Evolutionary conservation across 2,113 vertebrate genomes (phyloP).

Genomic region (Rissa tridactyla): DNA sequence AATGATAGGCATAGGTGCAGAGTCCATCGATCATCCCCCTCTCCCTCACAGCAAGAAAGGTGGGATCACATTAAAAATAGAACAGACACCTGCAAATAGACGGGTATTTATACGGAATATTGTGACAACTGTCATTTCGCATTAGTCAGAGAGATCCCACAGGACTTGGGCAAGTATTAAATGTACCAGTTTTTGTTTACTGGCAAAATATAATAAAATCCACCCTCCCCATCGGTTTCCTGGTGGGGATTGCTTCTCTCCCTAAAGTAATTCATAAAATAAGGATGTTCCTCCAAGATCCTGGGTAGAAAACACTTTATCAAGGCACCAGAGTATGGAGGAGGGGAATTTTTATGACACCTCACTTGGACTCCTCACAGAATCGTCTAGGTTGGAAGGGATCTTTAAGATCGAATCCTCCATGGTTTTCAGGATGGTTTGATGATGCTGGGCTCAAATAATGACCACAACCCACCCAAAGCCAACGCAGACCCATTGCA

Average conservation of each 20-base stretch:
- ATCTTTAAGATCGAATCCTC: neutral
- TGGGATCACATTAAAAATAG: slow-evolving; percentile 74
- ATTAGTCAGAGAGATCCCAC: slow-evolving; percentile 73
- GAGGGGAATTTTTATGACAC: neutral
- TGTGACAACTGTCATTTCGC: slow-evolving; percentile 75
- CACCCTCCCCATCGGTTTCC: slow-evolving; percentile 46
- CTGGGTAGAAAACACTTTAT: slow-evolving; percentile 10
- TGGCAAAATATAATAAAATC: slow-evolving; percentile 75
- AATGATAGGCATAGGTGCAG: neutral
- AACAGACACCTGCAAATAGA: slow-evolving; percentile 70
- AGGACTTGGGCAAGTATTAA: slow-evolving; percentile 69
- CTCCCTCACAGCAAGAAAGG: slow-evolving; percentile 52
- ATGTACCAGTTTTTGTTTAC: slow-evolving; percentile 71
- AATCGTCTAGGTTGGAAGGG: neutral
- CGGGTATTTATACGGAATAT: slow-evolving; percentile 70
- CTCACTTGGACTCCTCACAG: neutral
- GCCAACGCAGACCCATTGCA: rapidly evolving
- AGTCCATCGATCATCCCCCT: slow-evolving; percentile 40
- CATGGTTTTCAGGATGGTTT: neutral
- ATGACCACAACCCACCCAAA: neutral
- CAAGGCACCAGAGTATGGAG: neutral
- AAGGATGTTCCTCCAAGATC: slow-evolving; percentile 55
- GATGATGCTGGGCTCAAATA: neutral
- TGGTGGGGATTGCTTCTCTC: slow-evolving; percentile 34
- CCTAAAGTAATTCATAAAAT: slow-evolving; percentile 74